Conservation (phyloP, 2,113 vertebrate species). For the Tapirus terrestris region DNA sequence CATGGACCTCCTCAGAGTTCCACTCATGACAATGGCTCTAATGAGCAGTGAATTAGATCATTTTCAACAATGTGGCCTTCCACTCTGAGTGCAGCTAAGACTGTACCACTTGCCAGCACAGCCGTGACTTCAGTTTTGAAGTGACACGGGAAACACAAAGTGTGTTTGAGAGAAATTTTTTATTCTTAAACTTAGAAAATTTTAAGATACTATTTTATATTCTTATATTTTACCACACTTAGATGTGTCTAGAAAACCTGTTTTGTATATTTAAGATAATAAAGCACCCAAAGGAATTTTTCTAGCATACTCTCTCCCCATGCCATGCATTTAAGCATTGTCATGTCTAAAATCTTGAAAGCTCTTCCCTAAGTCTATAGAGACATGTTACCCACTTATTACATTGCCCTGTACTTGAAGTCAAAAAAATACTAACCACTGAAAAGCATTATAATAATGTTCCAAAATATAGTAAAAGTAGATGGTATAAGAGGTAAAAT, state of each 20-base stretch:
- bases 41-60: not conserved
- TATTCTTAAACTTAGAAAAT: not conserved
- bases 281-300: not conserved
- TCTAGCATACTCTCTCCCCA: not conserved
- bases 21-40: not conserved
- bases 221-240: not conserved
- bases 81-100: not conserved
- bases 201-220: not conserved
- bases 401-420: not conserved
- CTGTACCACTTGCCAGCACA: not conserved
- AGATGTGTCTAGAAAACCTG: not conserved
- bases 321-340: not conserved
- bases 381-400: fast-evolving
- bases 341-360: not conserved
- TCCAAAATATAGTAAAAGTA: not conserved
- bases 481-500: not conserved
- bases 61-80: not conserved
- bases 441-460: not conserved
- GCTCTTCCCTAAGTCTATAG: not conserved
- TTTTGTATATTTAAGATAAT: not conserved
- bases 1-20: not conserved
- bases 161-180: not conserved
- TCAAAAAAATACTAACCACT: not conserved
- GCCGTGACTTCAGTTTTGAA: not conserved
- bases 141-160: not conserved